Evolutionary conservation across 2,888 invertebrate species (phyloP).

Genomic region (Tipula unca): DNA sequence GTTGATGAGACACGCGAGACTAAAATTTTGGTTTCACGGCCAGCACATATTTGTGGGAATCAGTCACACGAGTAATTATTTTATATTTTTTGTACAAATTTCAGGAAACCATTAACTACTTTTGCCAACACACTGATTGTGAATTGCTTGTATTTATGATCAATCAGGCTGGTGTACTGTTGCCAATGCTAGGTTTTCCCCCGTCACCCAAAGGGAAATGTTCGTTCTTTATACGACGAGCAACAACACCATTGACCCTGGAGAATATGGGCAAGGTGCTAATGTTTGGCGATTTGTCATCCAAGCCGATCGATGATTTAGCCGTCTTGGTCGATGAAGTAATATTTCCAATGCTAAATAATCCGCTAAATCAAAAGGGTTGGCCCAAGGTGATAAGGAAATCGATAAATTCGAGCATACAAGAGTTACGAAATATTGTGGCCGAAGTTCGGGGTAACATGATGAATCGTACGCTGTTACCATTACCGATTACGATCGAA

Average conservation of each 20-base stretch:
- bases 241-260: conserved; percentile 51
- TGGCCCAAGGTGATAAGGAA: conserved; percentile 67
- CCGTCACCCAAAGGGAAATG: conserved; percentile 44
- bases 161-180: conserved; percentile 53
- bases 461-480: conserved; percentile 74
- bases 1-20: neutral
- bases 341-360: conserved; percentile 62
- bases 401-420: conserved; percentile 62
- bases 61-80: neutral
- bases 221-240: conserved; percentile 64
- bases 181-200: conserved; percentile 56
- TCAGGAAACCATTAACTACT: conserved; percentile 47
- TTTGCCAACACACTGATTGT: conserved; percentile 42
- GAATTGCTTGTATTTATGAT: conserved; percentile 52
- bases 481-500: conserved; percentile 73
- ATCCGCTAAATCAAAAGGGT: conserved; percentile 57
- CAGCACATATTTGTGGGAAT: too few species aligned
- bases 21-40: neutral
- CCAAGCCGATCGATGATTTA: conserved; percentile 61
- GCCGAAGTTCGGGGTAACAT: conserved; percentile 65
- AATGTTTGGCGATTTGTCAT: conserved; percentile 62
- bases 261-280: conserved; percentile 47
- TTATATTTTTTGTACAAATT: conserved; percentile 19
- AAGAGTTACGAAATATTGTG: conserved; percentile 58
- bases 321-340: conserved; percentile 61